phyloP scores from a whole-genome alignment of 2,797 vertebrate species.

The Artibeus lituratus region DNA sequence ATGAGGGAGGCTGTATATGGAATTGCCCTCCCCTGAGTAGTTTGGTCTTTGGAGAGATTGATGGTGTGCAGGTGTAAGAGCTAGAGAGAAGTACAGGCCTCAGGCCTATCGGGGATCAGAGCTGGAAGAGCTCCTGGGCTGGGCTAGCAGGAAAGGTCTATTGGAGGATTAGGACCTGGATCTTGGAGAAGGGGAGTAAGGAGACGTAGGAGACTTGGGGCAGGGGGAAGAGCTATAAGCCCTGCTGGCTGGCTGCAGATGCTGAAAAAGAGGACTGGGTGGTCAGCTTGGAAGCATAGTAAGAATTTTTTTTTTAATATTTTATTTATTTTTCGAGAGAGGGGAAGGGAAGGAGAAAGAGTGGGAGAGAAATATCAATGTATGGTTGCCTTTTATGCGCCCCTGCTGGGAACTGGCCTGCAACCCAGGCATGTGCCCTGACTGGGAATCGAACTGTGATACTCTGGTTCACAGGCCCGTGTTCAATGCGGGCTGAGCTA shows the following conservation, averaged over 20 bases:
- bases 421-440: no score
- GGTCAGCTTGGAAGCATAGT: neutral
- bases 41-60: neutral
- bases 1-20: neutral
- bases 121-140: neutral
- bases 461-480: no score
- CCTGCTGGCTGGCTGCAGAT: neutral
- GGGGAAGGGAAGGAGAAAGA: no score
- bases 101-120: fast-evolving
- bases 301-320: no score
- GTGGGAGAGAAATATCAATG: no score
- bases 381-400: no score
- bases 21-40: neutral
- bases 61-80: neutral
- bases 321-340: no score
- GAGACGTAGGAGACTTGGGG: neutral
- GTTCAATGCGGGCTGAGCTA: no score
- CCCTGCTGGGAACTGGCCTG: no score
- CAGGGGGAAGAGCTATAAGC: neutral
- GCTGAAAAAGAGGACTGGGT: neutral
- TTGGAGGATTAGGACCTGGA: neutral
- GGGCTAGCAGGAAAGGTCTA: neutral
- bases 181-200: neutral
- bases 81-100: neutral
- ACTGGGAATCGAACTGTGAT: no score